Base-by-base conservation (phyloP, 2,888 invertebrate genomes). In the Conistra vaccinii region DNA sequence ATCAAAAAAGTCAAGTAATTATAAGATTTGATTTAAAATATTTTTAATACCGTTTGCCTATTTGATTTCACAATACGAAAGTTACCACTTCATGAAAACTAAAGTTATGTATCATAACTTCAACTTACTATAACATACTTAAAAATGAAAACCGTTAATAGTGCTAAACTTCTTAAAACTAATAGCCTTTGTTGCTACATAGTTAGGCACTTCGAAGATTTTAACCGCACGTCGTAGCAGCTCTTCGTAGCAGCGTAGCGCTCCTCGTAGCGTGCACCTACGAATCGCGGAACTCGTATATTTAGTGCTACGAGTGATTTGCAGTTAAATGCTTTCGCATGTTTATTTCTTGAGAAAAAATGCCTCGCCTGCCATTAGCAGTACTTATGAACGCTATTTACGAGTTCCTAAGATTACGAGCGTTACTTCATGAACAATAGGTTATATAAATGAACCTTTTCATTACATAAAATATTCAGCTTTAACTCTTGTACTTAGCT, bases 201-300 rank as follows among this genome's bases (percentile, higher is more conserved):
- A 63, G 48, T 69, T 67, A 69, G 61, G 45, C 75, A 70, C 78
- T 86, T 78, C 29, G 61, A 77, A 77, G 58, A 62, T 73, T 74
- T 76, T 20, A 71, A 75, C 42, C 69, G 69, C 57, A 58, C 73
- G 14, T 77, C 63, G 75, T 78, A 70, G 66, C 48, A 39, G 35
- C n/a, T 55, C 6, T 48, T 78, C 73, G 73, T 81, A 80, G 81
- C 57, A 3, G n/a, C 78, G 86, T 87, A 86, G 86, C 80, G 29
- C 51, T 60, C 73, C 76, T 77, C 83, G 84, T 86, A 86, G 90
- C 86, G 82, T 83, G 87, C 80, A 78, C 74, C 77, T 81, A 82
- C 84, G 80, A 78, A 69, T 65, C 60, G 75, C 76, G 55, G 63
- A 70, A 76, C 66, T 35, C 53, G n/a, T 87, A 76, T 77, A 82